Evolutionary conservation across 2,113 vertebrate genomes (phyloP), one percentile per base, ranked within the genome.

Genomic region (Rhombomys opimus): DNA sequence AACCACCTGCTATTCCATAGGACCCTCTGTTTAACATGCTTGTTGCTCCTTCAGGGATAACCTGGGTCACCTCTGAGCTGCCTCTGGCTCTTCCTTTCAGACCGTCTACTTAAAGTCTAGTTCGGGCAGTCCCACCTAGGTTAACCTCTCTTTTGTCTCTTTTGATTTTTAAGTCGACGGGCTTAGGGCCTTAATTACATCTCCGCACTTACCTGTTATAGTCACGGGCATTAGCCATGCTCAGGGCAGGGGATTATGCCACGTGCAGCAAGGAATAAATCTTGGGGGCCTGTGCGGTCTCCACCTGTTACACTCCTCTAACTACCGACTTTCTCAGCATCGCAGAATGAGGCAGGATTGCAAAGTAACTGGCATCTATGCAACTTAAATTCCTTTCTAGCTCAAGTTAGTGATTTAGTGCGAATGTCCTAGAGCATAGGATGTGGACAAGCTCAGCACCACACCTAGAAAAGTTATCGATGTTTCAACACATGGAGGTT

Each of bases 401-500:
- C 61, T 94, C 77, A 93, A 35, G 57, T 91, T 84, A 57, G 27
- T 67, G 75, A 10, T 94, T 95, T 78, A 89, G 70, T 72, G 13
- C 77, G 63, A 90, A 84, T 90, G 17, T 88, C 35, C 61, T 7
- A 1, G 17, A 46, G 38, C 4, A 57, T 8, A 89, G 10, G 61
- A 30, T 52, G 35, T 41, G 35, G 92, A 78, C 84, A 67, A 52
- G 20, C 54, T 86, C 92, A n/a, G 65, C 41, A 18, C 15, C 59
- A 12, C 72, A 35, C 46, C n/a, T 35, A 32, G 38, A 90, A 90
- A 92, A 25, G 54, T 59, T 90, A 95, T n/a, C 57, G 78, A 13
- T 78, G 85, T 92, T 57, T 80, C 57, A 76, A 38, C 41, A n/a
- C 7, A 5, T 41, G 76, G n/a, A 52, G 52, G 38, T 94, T 93